Evolutionary conservation across 2,113 vertebrate genomes (phyloP), one percentile per base, ranked within the genome.

Genomic region (Dryoscopus gambensis): DNA sequence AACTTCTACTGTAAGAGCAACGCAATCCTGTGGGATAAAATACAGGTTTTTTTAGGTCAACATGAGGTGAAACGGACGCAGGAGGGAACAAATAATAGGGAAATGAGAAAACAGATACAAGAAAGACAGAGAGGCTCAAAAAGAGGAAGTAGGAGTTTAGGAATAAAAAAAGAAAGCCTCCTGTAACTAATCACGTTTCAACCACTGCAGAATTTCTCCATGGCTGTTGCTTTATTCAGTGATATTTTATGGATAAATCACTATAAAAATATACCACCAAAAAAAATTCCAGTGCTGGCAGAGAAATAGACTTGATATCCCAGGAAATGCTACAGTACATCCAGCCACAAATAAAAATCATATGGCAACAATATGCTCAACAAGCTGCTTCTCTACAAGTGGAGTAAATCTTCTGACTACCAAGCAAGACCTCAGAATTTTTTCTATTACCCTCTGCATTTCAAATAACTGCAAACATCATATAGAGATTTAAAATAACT

Each of bases 101-200:
- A 96, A 95, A 92, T 70, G 22, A 95, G 79, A 85, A 93, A 94
- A 88, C 31, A 95, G 63, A 59, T 22, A 74, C 18, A 65, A 70
- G 28, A 74, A 70, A 74, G 60, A 50, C 70, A 76, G 22, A 80
- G 27, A 80, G 24, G 24, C 35, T 82, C 44, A 47, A 81, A 76
- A 89, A 92, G 42, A 74, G 35, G 35, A 85, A 76, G 35, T 13
- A 73, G 21, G 10, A 84, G 24, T 70, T 83, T 10, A 80, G 50
- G 35, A 84, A 78, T 60, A 60, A 70, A 80, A 74, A 37, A 60
- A 59, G 33, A n/a, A 79, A 86, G 15, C 47, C 9, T 81, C 25
- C 14, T 16, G n/a, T 59, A 84, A 67, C 35, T 70, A 86, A 89
- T 50, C 59, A 21, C 39, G 56, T 78, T 69, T 84, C 73, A 84